Evolutionary conservation across 2,888 invertebrate species (phyloP).

Genomic region (Muschampia plurimacula): DNA sequence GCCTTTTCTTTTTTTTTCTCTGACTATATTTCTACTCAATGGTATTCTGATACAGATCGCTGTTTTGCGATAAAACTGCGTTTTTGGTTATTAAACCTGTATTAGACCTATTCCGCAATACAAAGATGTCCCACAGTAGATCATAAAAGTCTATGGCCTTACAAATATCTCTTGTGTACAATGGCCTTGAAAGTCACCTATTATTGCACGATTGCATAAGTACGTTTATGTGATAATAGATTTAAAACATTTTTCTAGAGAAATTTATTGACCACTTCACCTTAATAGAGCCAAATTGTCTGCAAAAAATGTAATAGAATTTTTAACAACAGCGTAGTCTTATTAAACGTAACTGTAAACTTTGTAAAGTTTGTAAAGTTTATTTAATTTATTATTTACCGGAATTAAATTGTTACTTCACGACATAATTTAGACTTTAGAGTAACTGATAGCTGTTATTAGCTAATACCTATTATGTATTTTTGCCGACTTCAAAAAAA

Average conservation of each 20-base stretch:
- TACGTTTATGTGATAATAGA: not conserved
- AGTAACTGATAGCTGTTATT: not conserved
- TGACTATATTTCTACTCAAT: too few species aligned
- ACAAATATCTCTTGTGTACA: not conserved
- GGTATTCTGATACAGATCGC: too few species aligned
- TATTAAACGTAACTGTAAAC: conserved; percentile 1
- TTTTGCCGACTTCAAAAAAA: too few species aligned
- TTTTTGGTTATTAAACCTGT: too few species aligned
- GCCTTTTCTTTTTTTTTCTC: too few species aligned
- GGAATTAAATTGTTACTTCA: not conserved
- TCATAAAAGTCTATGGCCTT: not conserved
- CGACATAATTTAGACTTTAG: not conserved
- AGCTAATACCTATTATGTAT: too few species aligned
- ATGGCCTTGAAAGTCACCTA: conserved; percentile 11
- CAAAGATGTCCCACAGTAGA: not conserved
- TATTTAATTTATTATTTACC: not conserved
- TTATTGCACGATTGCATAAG: not conserved
- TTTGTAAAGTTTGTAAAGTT: not conserved
- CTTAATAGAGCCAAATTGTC: not conserved
- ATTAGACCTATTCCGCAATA: too few species aligned
- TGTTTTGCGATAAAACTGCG: too few species aligned
- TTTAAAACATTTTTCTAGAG: conserved; percentile 16
- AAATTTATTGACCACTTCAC: conserved; percentile 1
- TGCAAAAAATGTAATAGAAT: conserved; percentile 7
- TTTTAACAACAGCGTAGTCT: conserved; percentile 11